phyloP scores from a whole-genome alignment of 2,797 vertebrate species.

The Sebastes trivittatus region DNA sequence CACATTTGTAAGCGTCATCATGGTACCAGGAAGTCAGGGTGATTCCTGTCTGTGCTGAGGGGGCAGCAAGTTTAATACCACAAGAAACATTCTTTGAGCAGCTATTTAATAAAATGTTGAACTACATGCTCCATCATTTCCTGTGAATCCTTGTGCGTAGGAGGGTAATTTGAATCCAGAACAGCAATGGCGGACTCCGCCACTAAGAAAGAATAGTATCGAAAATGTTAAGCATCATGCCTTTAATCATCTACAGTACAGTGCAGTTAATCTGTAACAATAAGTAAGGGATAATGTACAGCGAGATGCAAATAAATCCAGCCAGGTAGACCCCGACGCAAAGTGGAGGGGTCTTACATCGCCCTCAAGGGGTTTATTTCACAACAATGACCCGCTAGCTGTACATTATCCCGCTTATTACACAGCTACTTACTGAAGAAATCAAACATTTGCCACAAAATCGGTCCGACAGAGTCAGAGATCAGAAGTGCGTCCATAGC shows the following conservation, averaged over 20 bases:
- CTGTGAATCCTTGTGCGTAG: background rate
- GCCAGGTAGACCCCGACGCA: no score
- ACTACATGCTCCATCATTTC: background rate
- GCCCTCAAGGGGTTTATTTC: no score
- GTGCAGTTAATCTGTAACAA: background rate
- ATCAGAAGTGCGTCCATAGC: no score
- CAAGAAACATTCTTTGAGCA: background rate
- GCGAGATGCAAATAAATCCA: no score
- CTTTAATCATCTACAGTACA: background rate
- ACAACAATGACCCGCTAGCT: no score
- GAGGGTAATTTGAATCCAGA: background rate
- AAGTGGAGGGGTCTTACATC: no score
- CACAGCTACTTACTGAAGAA: no score
- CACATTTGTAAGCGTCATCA: conserved; percentile 35
- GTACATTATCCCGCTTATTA: no score
- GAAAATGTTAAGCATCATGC: background rate
- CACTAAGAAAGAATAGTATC: background rate
- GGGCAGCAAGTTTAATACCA: conserved; percentile 1
- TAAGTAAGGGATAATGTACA: background rate
- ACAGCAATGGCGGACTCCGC: background rate
- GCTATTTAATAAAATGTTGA: background rate
- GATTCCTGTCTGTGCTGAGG: conserved; percentile 29
- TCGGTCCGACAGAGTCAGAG: no score
- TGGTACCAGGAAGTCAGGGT: conserved; percentile 28
- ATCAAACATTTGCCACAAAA: no score